Conservation (phyloP, 2,888 invertebrate species). For the Frankliniella fusca region DNA sequence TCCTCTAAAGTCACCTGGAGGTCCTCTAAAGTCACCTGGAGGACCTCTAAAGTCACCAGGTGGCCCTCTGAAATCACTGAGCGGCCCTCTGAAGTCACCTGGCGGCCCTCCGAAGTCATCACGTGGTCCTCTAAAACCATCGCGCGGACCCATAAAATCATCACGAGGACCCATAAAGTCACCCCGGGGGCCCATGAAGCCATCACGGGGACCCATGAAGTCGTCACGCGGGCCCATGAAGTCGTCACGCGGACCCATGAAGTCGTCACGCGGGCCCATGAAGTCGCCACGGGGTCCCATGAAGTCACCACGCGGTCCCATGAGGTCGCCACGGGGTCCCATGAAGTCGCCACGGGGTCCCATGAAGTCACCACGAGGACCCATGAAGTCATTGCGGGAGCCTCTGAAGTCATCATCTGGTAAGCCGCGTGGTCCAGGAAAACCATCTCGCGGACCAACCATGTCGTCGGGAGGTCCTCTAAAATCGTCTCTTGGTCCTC, state of each 20-base stretch:
- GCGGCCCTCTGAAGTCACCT: background rate
- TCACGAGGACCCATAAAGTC: background rate
- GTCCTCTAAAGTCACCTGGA: background rate
- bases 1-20: background rate
- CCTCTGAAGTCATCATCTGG: background rate
- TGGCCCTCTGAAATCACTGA: background rate
- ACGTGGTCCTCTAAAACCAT: background rate
- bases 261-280: background rate
- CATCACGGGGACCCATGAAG: background rate
- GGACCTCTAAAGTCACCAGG: background rate
- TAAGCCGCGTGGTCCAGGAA: background rate
- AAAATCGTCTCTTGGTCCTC: background rate
- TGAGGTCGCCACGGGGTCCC: background rate
- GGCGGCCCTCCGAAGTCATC: background rate
- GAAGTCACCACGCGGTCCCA: background rate
- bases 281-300: background rate
- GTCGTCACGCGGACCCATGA: background rate
- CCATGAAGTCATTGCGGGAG: background rate
- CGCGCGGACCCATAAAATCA: background rate
- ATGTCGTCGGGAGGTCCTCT: slow-evolving; percentile 7
- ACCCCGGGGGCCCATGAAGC: background rate
- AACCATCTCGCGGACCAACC: background rate
- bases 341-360: background rate
- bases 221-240: background rate
- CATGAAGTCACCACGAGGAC: background rate